These are phyloP conservation scores for Trachurus trachurus DNA, from an alignment of 2,797 vertebrate genomes.

Conservation along the genomic window DNA sequence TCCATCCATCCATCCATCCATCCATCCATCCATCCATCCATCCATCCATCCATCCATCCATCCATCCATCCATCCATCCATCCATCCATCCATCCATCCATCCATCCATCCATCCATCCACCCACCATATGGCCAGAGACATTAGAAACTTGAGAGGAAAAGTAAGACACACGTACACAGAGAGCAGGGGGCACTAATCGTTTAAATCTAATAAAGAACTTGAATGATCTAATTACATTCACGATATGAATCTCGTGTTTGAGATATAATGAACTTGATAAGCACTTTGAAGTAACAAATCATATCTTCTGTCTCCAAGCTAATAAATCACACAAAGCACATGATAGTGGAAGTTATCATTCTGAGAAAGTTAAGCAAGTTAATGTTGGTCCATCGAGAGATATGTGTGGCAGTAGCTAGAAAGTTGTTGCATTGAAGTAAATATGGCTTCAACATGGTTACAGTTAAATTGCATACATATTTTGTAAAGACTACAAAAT, in stretches of 20 bases:
- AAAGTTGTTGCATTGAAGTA: background rate
- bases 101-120: no score
- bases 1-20: no score
- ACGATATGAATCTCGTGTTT: slow-evolving; percentile 31
- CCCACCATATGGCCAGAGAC: background rate
- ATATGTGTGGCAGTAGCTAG: background rate
- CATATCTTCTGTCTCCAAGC: slow-evolving; percentile 14
- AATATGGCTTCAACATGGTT: background rate
- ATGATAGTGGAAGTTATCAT: background rate
- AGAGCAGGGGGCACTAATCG: slow-evolving; percentile 9
- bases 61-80: no score
- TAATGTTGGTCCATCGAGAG: background rate
- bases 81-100: no score
- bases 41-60: no score
- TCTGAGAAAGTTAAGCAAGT: background rate
- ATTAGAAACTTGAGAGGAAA: no score
- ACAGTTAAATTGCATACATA: no score
- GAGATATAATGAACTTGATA: slow-evolving; percentile 36
- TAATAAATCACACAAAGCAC: slow-evolving; percentile 24
- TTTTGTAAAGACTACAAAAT: no score
- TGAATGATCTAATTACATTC: slow-evolving; percentile 27
- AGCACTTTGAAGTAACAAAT: slow-evolving; percentile 18
- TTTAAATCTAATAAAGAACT: slow-evolving; percentile 39
- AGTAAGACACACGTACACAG: no score
- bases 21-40: no score